Evolutionary conservation across 2,888 invertebrate genomes (phyloP).

Genomic region (Agrypnus murinus): DNA sequence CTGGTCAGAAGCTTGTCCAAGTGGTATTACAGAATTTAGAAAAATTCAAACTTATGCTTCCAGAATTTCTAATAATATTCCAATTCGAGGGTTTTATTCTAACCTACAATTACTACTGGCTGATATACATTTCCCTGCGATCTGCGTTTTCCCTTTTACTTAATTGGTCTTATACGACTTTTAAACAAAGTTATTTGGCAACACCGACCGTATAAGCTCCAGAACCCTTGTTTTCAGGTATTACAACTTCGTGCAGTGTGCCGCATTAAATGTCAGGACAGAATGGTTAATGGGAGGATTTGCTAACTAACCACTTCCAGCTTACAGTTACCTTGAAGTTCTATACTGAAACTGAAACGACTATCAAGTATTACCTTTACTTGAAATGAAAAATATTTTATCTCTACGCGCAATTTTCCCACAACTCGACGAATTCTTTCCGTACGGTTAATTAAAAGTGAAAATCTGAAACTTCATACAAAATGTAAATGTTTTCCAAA

Average conservation of each 20-base stretch:
- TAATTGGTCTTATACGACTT: conserved; percentile 36
- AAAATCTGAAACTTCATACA: conserved; percentile 28
- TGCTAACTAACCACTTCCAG: conserved; percentile 41
- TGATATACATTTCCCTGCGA: conserved; percentile 5
- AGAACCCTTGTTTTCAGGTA: conserved; percentile 41
- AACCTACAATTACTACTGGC: conserved; percentile 2
- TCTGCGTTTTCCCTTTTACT: conserved; percentile 16
- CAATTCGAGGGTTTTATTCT: too few species aligned
- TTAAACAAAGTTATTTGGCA: conserved; percentile 35
- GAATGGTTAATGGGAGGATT: conserved; percentile 44
- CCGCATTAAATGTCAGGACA: conserved; percentile 43
- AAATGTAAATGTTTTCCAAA: conserved; percentile 29
- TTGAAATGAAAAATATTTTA: conserved; percentile 11
- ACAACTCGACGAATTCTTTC: neutral
- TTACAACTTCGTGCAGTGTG: conserved; percentile 41
- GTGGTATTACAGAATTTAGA: too few species aligned
- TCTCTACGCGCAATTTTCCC: neutral
- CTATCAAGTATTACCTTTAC: conserved; percentile 17
- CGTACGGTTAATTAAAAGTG: conserved; percentile 30
- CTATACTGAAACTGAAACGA: neutral
- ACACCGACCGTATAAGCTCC: conserved; percentile 37
- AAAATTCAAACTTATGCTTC: too few species aligned
- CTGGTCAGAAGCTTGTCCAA: too few species aligned
- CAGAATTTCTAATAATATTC: too few species aligned
- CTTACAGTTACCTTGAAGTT: conserved; percentile 34